Conservation (phyloP, 2,888 invertebrate species). For the Pachliopta kotzebuea region DNA sequence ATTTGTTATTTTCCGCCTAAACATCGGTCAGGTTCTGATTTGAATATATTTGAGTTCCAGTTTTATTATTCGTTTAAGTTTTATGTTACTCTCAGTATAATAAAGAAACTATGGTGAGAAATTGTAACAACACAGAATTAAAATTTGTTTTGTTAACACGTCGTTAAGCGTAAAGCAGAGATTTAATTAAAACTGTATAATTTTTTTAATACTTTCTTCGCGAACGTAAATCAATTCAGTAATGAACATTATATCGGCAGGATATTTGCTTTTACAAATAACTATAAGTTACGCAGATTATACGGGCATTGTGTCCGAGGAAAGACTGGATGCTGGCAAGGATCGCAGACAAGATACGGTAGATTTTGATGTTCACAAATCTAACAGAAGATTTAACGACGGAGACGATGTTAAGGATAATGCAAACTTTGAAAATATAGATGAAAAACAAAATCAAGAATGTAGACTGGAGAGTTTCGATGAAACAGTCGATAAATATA, state of each 20-base stretch:
- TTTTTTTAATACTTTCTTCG: background rate
- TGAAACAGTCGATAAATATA: conserved; percentile 47
- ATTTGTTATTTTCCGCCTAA: too few species aligned
- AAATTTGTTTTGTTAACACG: conserved; percentile 16
- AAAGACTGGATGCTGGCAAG: conserved; percentile 29
- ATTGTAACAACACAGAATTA: background rate
- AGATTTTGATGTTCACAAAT: conserved; percentile 25
- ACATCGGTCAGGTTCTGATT: too few species aligned
- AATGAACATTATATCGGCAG: conserved; percentile 16
- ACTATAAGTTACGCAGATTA: conserved; percentile 1
- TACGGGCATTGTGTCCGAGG: conserved; percentile 27
- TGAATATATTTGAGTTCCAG: too few species aligned
- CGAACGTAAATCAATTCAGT: background rate
- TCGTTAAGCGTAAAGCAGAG: background rate
- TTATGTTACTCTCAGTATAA: too few species aligned
- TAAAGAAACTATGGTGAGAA: too few species aligned
- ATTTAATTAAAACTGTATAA: conserved; percentile 16
- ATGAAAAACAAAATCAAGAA: conserved; percentile 37
- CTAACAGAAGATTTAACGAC: conserved; percentile 43
- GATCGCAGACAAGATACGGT: conserved; percentile 28
- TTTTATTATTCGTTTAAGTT: too few species aligned
- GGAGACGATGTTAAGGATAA: conserved; percentile 48
- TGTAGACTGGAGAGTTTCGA: conserved; percentile 47
- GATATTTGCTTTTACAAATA: conserved; percentile 7
- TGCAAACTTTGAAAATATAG: conserved; percentile 46